These are phyloP conservation scores for Tauraco erythrolophus DNA, from an alignment of 2,113 vertebrate genomes.

Conservation along the genomic window DNA sequence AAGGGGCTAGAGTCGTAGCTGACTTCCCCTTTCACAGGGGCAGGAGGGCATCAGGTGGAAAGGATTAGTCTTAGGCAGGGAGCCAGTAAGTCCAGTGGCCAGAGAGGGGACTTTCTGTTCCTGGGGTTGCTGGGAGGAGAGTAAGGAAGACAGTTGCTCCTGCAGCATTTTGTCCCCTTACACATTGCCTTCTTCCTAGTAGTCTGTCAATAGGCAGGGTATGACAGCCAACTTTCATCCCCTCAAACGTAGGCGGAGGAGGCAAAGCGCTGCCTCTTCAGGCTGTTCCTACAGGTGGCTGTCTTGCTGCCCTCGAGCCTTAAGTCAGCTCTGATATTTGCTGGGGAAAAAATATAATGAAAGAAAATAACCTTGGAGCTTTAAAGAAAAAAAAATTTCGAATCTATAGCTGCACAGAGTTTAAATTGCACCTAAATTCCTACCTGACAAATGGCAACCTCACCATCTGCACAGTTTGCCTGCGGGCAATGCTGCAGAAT, in stretches of 20 bases:
- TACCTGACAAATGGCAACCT: background rate
- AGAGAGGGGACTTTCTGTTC: background rate
- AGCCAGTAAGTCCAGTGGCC: background rate
- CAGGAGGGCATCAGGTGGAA: background rate
- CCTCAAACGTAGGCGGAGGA: background rate
- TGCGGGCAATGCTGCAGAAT: background rate
- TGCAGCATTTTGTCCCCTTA: background rate
- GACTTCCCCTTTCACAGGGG: rapidly evolving
- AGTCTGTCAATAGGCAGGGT: background rate
- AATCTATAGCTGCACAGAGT: background rate
- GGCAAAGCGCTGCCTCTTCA: background rate
- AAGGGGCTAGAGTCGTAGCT: background rate
- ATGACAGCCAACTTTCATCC: background rate
- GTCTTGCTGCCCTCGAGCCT: background rate
- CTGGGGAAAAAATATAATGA: background rate
- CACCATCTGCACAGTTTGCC: background rate
- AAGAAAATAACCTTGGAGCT: background rate
- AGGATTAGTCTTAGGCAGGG: background rate
- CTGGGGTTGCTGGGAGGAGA: background rate
- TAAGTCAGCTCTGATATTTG: background rate
- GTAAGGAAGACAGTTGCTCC: background rate
- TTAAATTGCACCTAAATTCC: background rate
- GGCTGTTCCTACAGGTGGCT: background rate
- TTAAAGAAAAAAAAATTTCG: background rate
- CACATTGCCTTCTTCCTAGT: background rate